Conservation (phyloP, 2,797 vertebrate species). For the Poecilia velifera region DNA sequence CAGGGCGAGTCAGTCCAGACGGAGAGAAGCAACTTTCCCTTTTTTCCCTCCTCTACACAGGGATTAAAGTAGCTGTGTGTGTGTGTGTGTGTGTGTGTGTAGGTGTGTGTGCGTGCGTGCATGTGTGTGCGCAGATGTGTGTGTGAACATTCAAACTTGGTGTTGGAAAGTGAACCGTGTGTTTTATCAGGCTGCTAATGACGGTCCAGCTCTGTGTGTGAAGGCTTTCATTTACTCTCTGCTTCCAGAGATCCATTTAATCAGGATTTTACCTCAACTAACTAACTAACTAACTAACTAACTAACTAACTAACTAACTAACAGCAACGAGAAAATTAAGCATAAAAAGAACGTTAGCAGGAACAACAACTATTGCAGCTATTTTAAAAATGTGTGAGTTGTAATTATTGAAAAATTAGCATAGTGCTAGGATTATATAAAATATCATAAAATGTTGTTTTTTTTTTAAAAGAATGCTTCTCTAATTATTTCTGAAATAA, state of each 20-base stretch:
- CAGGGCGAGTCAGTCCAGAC: constrained; percentile 76
- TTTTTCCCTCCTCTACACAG: constrained; percentile 41
- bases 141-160: constrained; percentile 18
- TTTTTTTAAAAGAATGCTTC: no score
- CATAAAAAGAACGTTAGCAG: not conserved
- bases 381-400: not conserved
- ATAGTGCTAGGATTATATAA: not conserved
- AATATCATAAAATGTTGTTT: not conserved
- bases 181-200: constrained; percentile 51
- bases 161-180: constrained; percentile 28
- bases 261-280: not conserved
- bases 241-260: not conserved
- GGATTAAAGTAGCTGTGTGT: constrained; percentile 40
- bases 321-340: not conserved
- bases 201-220: not conserved
- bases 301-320: no score
- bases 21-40: constrained; percentile 68
- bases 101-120: constrained; percentile 10
- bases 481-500: not conserved
- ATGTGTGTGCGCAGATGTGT: constrained; percentile 14
- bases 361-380: not conserved
- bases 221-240: constrained; percentile 14
- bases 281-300: no score
- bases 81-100: constrained; percentile 11
- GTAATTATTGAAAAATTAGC: not conserved